Conservation (phyloP, 2,888 invertebrate species). For the Netelia fuscicornis region DNA sequence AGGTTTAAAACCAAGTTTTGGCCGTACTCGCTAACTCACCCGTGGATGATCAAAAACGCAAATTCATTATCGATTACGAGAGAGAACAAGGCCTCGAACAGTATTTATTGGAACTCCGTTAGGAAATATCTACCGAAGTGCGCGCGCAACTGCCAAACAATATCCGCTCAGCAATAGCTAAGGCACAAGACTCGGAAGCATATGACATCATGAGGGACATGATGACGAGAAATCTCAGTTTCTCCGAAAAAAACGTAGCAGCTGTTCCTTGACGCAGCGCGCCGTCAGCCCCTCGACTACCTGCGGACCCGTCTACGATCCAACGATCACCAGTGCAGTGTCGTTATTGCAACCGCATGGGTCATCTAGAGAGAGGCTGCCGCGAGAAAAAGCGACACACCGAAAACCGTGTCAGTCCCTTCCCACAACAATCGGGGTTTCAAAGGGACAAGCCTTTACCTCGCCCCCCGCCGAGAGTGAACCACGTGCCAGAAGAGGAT, state of each 20-base stretch:
- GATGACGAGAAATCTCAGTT: constrained; percentile 15
- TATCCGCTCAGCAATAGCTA: constrained; percentile 10
- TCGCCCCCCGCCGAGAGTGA: too few relatives aligned
- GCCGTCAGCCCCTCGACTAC: too few relatives aligned
- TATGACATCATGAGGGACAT: constrained; percentile 23
- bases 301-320: background rate
- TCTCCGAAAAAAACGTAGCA: too few relatives aligned
- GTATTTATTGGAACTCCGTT: constrained; percentile 22
- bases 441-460: background rate
- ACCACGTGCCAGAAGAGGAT: background rate
- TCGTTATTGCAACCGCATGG: too few relatives aligned
- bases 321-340: too few relatives aligned
- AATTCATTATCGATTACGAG: constrained; percentile 1
- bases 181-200: constrained; percentile 9
- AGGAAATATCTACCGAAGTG: constrained; percentile 8
- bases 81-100: constrained; percentile 32
- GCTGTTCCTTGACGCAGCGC: too few relatives aligned
- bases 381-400: too few relatives aligned
- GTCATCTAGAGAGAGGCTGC: too few relatives aligned
- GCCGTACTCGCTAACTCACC: background rate
- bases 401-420: background rate
- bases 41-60: background rate
- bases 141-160: background rate
- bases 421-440: background rate
- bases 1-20: constrained; percentile 12